These are phyloP conservation scores for Zaprionus tsacasi DNA, from an alignment of 1,140 invertebrate species.

Conservation along the genomic window DNA sequence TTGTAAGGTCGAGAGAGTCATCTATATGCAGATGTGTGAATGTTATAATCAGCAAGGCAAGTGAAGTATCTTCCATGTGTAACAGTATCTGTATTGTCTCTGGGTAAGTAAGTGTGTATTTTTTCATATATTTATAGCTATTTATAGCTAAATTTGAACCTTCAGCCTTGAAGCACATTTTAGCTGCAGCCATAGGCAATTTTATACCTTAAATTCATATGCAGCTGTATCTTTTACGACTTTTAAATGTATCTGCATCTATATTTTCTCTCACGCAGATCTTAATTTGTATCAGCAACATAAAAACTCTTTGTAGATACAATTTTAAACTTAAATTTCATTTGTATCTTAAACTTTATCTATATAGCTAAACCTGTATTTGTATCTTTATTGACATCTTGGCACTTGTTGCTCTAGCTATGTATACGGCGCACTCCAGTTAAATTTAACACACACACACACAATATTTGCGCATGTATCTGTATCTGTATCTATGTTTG, in stretches of 20 bases:
- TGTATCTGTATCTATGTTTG: not conserved
- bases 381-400: not conserved
- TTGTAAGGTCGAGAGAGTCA: not conserved
- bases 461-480: constrained; percentile 4
- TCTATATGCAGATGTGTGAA: not conserved
- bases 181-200: no score
- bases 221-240: not conserved
- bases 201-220: not conserved
- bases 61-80: not conserved
- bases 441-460: not conserved
- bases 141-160: not conserved
- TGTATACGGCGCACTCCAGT: not conserved
- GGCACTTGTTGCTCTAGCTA: constrained; percentile 5
- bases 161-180: not conserved
- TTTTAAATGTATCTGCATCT: not conserved
- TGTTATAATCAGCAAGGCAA: not conserved
- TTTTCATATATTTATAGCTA: not conserved
- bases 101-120: not conserved
- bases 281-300: not conserved
- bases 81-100: not conserved
- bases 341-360: not conserved
- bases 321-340: not conserved
- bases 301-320: not conserved
- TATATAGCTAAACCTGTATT: constrained; percentile 2
- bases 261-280: not conserved